Percentiles rank a stretch among this genome's conserved stretches.
Conservation (phyloP, 2,113 vertebrate species). For the human (Homo sapiens) region DNA sequence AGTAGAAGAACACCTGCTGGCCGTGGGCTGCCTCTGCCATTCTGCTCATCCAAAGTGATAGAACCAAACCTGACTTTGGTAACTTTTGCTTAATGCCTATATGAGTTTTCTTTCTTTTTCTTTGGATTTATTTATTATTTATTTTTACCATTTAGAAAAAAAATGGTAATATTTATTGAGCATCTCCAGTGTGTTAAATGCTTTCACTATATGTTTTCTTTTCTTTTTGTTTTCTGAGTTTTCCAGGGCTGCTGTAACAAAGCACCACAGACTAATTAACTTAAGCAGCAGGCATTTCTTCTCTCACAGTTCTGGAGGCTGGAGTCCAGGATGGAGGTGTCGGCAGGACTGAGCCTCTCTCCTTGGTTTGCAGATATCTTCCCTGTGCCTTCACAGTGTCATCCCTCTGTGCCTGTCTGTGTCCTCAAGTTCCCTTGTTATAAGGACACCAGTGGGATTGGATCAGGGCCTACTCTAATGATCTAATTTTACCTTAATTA, state of each 20-base stretch:
- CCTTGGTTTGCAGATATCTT: not conserved
- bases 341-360: too few relatives aligned
- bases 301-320: too few relatives aligned
- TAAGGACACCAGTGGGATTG: not conserved
- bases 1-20: accelerated
- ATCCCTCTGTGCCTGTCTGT: not conserved
- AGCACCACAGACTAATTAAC: not conserved
- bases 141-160: too few relatives aligned
- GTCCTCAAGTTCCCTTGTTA: not conserved
- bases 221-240: too few relatives aligned
- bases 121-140: too few relatives aligned
- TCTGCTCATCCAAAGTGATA: accelerated
- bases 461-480: not conserved
- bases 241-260: not conserved
- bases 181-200: too few relatives aligned
- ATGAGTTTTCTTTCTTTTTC: not conserved
- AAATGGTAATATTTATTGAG: too few relatives aligned
- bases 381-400: too few relatives aligned
- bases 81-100: not conserved
- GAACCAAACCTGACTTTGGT: not conserved
- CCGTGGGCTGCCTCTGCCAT: accelerated
- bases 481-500: not conserved
- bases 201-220: too few relatives aligned
- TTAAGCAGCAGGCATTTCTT: not conserved
- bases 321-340: not conserved